phyloP scores from a whole-genome alignment of 2,797 vertebrate genomes.

The Silurus lanzhouensis region DNA sequence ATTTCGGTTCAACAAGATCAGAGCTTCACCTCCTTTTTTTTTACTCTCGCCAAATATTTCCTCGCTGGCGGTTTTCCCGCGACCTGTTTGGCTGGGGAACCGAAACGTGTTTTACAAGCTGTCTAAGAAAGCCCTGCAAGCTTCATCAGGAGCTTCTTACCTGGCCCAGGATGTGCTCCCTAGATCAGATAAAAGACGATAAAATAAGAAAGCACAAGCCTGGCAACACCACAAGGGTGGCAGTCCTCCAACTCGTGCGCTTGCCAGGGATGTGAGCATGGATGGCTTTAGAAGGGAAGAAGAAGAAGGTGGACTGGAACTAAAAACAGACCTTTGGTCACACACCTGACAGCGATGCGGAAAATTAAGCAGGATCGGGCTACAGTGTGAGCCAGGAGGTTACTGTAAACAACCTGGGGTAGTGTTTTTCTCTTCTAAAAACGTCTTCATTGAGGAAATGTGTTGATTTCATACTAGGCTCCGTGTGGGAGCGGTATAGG shows the following conservation, averaged over 20 bases:
- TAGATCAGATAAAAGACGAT: slow-evolving; percentile 62
- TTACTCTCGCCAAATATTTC: not conserved
- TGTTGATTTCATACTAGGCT: not conserved
- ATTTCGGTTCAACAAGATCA: not conserved
- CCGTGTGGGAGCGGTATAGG: slow-evolving; percentile 22
- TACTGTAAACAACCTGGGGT: slow-evolving; percentile 48
- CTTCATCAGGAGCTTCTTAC: slow-evolving; percentile 40
- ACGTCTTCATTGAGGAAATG: slow-evolving; percentile 8
- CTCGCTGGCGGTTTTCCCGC: slow-evolving; percentile 9
- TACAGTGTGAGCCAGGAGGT: slow-evolving; percentile 49
- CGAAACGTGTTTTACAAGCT: slow-evolving; percentile 50
- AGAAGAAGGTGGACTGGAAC: not conserved
- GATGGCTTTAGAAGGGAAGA: slow-evolving; percentile 2
- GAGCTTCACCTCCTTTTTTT: not conserved
- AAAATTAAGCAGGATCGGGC: slow-evolving; percentile 60
- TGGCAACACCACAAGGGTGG: slow-evolving; percentile 49
- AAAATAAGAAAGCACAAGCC: slow-evolving; percentile 45
- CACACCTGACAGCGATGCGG: slow-evolving; percentile 60
- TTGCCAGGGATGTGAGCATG: slow-evolving; percentile 31
- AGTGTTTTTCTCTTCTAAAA: not conserved
- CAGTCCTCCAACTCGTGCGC: slow-evolving; percentile 48
- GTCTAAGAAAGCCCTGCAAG: slow-evolving; percentile 35
- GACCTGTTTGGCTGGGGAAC: slow-evolving; percentile 54
- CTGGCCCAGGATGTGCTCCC: slow-evolving; percentile 53
- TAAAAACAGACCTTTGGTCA: not conserved